Evolutionary conservation across 2,888 invertebrate genomes (phyloP).

Genomic region (Melanophora roralis): DNA sequence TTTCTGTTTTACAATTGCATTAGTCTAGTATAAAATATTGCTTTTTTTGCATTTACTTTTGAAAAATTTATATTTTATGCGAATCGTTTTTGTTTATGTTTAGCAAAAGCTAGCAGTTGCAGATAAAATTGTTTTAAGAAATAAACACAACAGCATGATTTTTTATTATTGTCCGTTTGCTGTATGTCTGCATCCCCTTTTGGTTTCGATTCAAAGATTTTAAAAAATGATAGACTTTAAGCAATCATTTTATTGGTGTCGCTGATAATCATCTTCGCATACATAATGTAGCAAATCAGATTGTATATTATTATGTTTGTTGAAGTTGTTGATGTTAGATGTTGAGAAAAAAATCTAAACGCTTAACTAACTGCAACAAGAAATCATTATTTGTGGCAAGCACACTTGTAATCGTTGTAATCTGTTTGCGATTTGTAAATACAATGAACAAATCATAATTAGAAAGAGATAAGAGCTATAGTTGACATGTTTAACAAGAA

Average conservation of each 20-base stretch:
- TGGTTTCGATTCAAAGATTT: slow-evolving; percentile 27
- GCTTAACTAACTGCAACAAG: neutral
- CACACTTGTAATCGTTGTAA: slow-evolving; percentile 3
- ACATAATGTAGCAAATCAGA: slow-evolving; percentile 54
- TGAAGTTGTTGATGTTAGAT: no score
- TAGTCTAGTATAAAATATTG: slow-evolving; percentile 9
- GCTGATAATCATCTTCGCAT: slow-evolving; percentile 68
- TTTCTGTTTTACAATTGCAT: slow-evolving; percentile 38
- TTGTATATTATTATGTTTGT: neutral
- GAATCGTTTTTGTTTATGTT: slow-evolving; percentile 28
- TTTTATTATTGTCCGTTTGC: slow-evolving; percentile 53
- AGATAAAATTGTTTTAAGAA: slow-evolving; percentile 37
- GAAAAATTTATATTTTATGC: neutral
- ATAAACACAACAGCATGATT: slow-evolving; percentile 66
- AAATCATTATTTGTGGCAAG: neutral
- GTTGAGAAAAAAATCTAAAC: neutral
- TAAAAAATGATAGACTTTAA: slow-evolving; percentile 67
- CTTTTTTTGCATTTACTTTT: neutral
- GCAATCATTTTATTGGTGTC: slow-evolving; percentile 74
- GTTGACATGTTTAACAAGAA: slow-evolving; percentile 1
- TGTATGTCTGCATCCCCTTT: neutral
- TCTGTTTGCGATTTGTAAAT: neutral
- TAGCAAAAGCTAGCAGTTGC: neutral
- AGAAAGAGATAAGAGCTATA: slow-evolving; percentile 26
- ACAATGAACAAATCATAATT: slow-evolving; percentile 15